phyloP scores from a whole-genome alignment of 64 coral and sea anemone species.

The Porites lutea region DNA sequence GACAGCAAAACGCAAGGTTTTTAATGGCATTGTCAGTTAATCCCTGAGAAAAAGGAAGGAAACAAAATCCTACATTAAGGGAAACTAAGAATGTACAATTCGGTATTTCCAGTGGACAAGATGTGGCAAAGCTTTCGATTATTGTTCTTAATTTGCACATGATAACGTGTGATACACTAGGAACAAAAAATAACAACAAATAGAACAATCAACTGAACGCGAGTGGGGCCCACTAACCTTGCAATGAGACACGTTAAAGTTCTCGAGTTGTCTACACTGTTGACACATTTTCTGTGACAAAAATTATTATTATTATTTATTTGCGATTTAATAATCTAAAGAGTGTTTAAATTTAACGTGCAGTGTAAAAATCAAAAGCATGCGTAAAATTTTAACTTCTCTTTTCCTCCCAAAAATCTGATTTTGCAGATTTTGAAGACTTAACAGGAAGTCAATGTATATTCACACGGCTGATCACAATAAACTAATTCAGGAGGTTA shows the following conservation, averaged over 20 bases:
- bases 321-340: too few species aligned
- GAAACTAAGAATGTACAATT: neutral
- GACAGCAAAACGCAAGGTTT: slow-evolving; percentile 98
- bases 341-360: too few species aligned
- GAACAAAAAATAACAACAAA: neutral
- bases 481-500: too few species aligned
- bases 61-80: neutral
- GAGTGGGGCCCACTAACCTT: slow-evolving; percentile 38
- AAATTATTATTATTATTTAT: neutral
- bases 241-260: slow-evolving; percentile 91
- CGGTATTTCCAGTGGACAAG: neutral
- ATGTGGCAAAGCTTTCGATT: too few species aligned
- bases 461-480: too few species aligned
- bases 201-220: neutral
- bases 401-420: too few species aligned
- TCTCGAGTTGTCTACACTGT: slow-evolving; percentile 89
- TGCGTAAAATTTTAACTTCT: too few species aligned
- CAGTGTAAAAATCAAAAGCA: too few species aligned
- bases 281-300: slow-evolving; percentile 98
- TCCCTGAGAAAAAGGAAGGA: slow-evolving; percentile 45
- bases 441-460: too few species aligned
- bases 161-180: too few species aligned
- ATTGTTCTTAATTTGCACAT: too few species aligned
- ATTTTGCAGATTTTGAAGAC: too few species aligned
- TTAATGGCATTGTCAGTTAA: slow-evolving; percentile 98